Conservation (phyloP, 1,140 invertebrate genomes). For the Drosophila orena region DNA sequence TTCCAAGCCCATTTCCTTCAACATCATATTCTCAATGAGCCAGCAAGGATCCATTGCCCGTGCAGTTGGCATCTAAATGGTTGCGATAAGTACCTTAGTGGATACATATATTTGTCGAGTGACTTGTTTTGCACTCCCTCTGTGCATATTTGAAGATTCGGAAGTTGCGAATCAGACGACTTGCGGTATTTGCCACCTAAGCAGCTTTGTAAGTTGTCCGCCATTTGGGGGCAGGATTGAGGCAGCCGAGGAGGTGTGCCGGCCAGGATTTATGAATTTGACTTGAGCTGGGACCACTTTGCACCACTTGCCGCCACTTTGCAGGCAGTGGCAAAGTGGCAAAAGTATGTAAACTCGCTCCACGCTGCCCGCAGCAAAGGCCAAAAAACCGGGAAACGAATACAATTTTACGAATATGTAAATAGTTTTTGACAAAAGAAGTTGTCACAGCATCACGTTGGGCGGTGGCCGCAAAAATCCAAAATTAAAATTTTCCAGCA, state of each 20-base stretch:
- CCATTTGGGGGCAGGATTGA: neutral
- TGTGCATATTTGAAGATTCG: conserved; percentile 49
- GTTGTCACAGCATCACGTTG: conserved; percentile 63
- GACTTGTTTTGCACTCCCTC: conserved; percentile 60
- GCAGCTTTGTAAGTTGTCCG: conserved; percentile 49
- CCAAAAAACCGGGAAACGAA: conserved; percentile 34
- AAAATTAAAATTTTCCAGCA: conserved; percentile 71
- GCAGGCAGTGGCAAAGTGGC: conserved; percentile 14
- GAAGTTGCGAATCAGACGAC: conserved; percentile 47
- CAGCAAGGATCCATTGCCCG: neutral
- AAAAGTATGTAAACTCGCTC: conserved; percentile 34
- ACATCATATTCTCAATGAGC: conserved; percentile 22
- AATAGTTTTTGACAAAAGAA: conserved; percentile 72
- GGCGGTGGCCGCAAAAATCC: conserved; percentile 57
- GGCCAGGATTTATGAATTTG: conserved; percentile 61
- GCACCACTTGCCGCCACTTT: neutral
- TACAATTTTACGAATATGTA: conserved; percentile 71
- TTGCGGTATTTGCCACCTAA: conserved; percentile 55
- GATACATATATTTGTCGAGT: conserved; percentile 60
- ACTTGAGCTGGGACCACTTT: conserved; percentile 27
- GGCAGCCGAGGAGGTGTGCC: neutral
- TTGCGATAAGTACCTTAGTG: conserved; percentile 35
- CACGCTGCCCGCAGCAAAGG: conserved; percentile 36
- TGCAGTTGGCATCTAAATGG: conserved; percentile 25
- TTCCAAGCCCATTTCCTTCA: neutral